Percentiles rank a stretch among this genome's conserved stretches.
phyloP scores from a whole-genome alignment of 30 jellyfish, hydroid and myxozoan species.

The Pseudorhiza aurosa region DNA sequence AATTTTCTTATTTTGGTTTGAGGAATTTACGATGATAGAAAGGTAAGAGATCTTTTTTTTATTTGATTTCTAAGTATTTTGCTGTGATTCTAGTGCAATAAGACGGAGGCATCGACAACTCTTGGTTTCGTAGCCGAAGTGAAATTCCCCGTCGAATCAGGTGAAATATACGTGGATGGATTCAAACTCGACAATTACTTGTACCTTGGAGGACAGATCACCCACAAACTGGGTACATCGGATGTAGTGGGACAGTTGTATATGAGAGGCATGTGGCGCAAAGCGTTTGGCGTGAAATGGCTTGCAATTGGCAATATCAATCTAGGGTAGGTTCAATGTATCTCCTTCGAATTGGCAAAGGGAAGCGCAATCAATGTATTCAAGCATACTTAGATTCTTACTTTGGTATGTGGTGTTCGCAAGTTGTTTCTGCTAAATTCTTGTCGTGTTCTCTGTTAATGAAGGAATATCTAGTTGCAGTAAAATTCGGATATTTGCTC shows the following conservation, averaged over 20 bases:
- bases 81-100: conserved; percentile 52
- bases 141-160: conserved; percentile 83
- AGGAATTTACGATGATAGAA: too few species aligned
- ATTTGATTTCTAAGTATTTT: not conserved
- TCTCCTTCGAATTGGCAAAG: too few species aligned
- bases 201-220: conserved; percentile 77
- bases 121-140: conserved; percentile 92
- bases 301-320: conserved; percentile 87
- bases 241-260: conserved; percentile 79
- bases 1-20: too few species aligned
- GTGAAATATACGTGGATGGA: conserved; percentile 84
- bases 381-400: too few species aligned
- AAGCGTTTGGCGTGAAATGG: conserved; percentile 97
- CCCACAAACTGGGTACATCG: conserved; percentile 81
- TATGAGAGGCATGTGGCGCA: conserved; percentile 98
- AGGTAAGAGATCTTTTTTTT: too few species aligned
- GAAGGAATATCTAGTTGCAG: too few species aligned
- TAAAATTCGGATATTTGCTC: too few species aligned
- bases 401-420: too few species aligned
- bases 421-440: too few species aligned
- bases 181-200: conserved; percentile 52
- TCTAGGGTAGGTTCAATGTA: conserved; percentile 91
- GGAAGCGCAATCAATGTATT: too few species aligned
- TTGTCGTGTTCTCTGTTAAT: too few species aligned
- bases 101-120: conserved; percentile 34